Percentiles rank a stretch among this genome's conserved stretches.
Evolutionary conservation across 2,888 invertebrate genomes (phyloP).

Genomic region (Andrena praecox): DNA sequence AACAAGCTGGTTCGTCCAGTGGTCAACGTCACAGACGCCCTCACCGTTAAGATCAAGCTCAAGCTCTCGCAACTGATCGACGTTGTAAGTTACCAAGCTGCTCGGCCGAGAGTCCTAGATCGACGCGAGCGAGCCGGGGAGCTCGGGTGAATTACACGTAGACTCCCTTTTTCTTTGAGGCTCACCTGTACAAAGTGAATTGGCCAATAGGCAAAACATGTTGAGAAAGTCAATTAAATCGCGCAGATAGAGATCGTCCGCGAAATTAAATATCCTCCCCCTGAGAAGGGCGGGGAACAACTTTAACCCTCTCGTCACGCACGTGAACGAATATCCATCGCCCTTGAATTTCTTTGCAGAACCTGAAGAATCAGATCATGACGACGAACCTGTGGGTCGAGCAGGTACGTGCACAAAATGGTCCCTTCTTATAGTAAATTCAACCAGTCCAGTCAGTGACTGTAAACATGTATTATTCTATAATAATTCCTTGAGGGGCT

Average conservation of each 20-base stretch:
- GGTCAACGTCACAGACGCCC: constrained; percentile 93
- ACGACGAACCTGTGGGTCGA: constrained; percentile 89
- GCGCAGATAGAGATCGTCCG: background rate
- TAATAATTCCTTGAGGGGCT: too few relatives aligned
- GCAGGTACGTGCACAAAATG: constrained; percentile 85
- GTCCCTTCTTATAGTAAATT: background rate
- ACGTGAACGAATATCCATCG: background rate
- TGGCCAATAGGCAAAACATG: too few relatives aligned
- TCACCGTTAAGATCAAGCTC: constrained; percentile 94
- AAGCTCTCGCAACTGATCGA: constrained; percentile 95
- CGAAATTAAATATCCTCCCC: background rate
- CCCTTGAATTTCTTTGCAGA: constrained; percentile 85
- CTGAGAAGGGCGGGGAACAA: background rate
- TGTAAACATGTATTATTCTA: too few relatives aligned
- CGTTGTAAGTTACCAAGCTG: constrained; percentile 88
- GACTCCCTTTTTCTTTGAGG: too few relatives aligned
- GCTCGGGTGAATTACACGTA: too few relatives aligned
- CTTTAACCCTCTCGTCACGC: background rate
- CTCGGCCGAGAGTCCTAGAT: too few relatives aligned
- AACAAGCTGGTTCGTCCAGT: constrained; percentile 95
- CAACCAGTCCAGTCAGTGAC: too few relatives aligned
- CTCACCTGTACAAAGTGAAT: too few relatives aligned
- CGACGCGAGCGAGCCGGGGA: too few relatives aligned
- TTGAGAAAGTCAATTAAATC: background rate
- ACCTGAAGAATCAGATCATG: constrained; percentile 89